A percentile compares a stretch with the other conserved stretches of the same genome.
Conservation (phyloP, 2,797 vertebrate species). For the Brachymystax lenok region DNA sequence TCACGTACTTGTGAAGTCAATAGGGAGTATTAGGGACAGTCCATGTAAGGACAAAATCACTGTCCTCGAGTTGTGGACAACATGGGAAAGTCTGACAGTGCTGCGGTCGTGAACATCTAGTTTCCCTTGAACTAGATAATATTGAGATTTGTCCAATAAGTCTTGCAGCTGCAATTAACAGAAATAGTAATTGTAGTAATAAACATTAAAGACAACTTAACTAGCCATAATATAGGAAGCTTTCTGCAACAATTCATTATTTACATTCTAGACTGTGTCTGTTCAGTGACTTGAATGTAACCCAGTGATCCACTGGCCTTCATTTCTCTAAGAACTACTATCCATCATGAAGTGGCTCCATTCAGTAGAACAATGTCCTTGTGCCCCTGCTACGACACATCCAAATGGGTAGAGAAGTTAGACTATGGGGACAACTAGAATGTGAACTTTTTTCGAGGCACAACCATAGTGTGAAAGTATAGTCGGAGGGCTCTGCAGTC, state of each 20-base stretch:
- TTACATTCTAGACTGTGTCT: neutral
- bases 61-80: neutral
- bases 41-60: neutral
- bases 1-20: neutral
- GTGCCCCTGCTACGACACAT: neutral
- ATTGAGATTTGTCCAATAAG: neutral
- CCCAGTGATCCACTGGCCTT: neutral
- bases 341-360: neutral
- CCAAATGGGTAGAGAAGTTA: neutral
- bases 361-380: neutral
- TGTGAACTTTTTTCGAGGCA: slow-evolving; percentile 18
- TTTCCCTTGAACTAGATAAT: neutral
- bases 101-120: too few species aligned
- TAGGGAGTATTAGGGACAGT: neutral
- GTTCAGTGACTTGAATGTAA: neutral
- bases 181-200: neutral
- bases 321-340: too few species aligned
- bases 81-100: too few species aligned
- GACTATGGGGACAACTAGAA: neutral
- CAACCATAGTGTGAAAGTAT: too few species aligned
- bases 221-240: neutral
- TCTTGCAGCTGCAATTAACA: neutral
- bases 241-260: neutral
- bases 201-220: neutral
- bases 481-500: neutral